These are phyloP conservation scores for Adrianichthys oophorus DNA, from an alignment of 2,797 vertebrate species.

Conservation along the genomic window DNA sequence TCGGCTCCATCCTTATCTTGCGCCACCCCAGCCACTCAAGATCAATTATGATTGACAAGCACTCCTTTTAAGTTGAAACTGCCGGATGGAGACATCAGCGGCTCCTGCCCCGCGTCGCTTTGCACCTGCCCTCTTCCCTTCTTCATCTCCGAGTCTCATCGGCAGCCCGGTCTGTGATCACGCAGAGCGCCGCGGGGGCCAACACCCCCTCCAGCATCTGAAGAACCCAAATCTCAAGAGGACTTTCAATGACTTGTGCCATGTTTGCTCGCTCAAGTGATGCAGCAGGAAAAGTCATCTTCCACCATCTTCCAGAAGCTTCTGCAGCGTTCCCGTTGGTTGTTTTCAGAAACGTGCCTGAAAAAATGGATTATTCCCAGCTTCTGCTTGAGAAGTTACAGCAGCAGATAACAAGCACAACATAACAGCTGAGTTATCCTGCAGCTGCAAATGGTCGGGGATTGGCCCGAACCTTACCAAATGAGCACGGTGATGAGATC, in stretches of 20 bases:
- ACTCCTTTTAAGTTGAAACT: slow-evolving; percentile 44
- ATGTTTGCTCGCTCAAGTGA: slow-evolving; percentile 31
- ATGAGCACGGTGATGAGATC: slow-evolving; percentile 57
- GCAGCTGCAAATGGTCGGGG: slow-evolving; percentile 48
- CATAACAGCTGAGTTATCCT: slow-evolving; percentile 59
- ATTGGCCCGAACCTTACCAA: slow-evolving; percentile 45
- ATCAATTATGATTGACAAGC: slow-evolving; percentile 73
- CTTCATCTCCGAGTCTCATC: slow-evolving; percentile 25
- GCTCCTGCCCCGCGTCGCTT: neutral
- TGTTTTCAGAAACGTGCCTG: slow-evolving; percentile 38
- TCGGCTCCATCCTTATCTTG: slow-evolving; percentile 34
- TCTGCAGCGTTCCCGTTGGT: slow-evolving; percentile 23
- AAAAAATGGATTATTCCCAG: slow-evolving; percentile 24
- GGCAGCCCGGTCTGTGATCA: slow-evolving; percentile 25
- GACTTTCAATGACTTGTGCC: slow-evolving; percentile 37
- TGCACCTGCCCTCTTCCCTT: neutral
- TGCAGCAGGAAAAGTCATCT: slow-evolving; percentile 1
- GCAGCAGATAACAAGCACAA: slow-evolving; percentile 50
- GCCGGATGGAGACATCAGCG: slow-evolving; percentile 57
- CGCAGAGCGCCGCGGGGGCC: slow-evolving; percentile 22
- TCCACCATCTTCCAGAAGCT: slow-evolving; percentile 24
- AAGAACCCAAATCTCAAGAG: slow-evolving; percentile 25
- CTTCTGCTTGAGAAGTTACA: slow-evolving; percentile 20
- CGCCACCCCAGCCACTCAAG: slow-evolving; percentile 37
- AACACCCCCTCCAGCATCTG: slow-evolving; percentile 19